A percentile compares a stretch with the other conserved stretches of the same genome.
Conservation (phyloP, 35 echinoderm and acorn worm genomes). For the Strongylocentrotus purpuratus region DNA sequence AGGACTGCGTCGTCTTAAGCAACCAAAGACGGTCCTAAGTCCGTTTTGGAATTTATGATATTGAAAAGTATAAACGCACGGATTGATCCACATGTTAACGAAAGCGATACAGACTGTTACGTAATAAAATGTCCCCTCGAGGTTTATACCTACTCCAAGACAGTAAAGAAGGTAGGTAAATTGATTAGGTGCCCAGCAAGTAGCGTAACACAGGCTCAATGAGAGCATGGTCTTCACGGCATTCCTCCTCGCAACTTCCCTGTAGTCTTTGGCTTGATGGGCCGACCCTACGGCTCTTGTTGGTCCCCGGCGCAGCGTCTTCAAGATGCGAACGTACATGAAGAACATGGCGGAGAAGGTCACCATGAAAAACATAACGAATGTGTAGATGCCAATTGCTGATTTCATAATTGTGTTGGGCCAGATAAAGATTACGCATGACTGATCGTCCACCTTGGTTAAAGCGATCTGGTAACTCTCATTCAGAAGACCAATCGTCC, state of each 20-base stretch:
- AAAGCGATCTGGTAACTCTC: not conserved
- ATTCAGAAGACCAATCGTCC: slow-evolving; percentile 52
- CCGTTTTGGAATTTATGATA: slow-evolving; percentile 72
- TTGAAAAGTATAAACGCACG: slow-evolving; percentile 80
- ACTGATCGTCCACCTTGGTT: not conserved
- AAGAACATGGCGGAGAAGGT: not conserved
- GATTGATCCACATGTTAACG: slow-evolving; percentile 84
- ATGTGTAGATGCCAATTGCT: slow-evolving; percentile 16
- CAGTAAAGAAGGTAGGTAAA: slow-evolving; percentile 72
- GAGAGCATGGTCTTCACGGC: slow-evolving; percentile 69
- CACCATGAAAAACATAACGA: not conserved
- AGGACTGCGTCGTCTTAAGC: not conserved
- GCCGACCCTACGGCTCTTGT: not conserved
- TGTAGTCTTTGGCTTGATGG: not conserved
- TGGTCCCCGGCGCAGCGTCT: not conserved
- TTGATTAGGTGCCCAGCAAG: slow-evolving; percentile 77
- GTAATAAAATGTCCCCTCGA: slow-evolving; percentile 51
- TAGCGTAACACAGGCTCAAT: slow-evolving; percentile 54
- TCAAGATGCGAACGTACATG: not conserved
- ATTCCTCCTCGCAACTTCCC: slow-evolving; percentile 25
- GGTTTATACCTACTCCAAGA: slow-evolving; percentile 52
- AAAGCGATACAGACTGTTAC: slow-evolving; percentile 57
- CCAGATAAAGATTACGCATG: not conserved
- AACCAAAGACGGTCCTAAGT: slow-evolving; percentile 36
- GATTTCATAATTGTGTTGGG: not conserved